Base-by-base conservation (phyloP, 2,888 invertebrate genomes). In the Heliconius sara region DNA sequence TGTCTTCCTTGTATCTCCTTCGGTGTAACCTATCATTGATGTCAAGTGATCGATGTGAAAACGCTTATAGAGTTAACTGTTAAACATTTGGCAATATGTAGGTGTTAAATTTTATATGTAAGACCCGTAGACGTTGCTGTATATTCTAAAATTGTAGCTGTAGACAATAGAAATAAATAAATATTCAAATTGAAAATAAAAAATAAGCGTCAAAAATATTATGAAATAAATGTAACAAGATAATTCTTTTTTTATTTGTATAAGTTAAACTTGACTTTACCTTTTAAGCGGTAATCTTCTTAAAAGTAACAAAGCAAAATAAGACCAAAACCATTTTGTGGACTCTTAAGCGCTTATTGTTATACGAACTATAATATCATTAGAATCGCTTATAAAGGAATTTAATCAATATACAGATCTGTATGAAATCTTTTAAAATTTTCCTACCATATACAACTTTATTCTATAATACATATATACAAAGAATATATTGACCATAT, bases 41-140 rank as follows among this genome's bases (percentile, higher is more conserved):
- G 89, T 92, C 90, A 87, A 91, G 91, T 94, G 93, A 93, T 94
- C 90, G 92, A 90, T 94, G 94, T 94, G 89, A 93, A 89, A 90
- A 94, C 94, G 94, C 94, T 94, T 94, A 94, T 93, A 94, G 92
- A 82, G 83, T 74, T 88, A 86, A 88, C 85, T 78, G 81, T 83
- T 81, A 74, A 80, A 78, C 79, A 79, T 80, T 83, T 80, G 67
- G 81, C 77, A 83, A 80, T 83, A 83, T 79, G 25, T 79, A 82
- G 78, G 7, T 80, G 72, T 81, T 80, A 77, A 77, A 66, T 66
- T 70, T 78, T 80, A 77, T 57, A 52, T 30, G 25, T 81, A 82
- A 81, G 72, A 72, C 27, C 70, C 47, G 75, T 80, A 57, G 52
- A 73, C 70, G 68, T 66, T 74, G 68, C 25, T 66, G 52, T 75